phyloP scores from a whole-genome alignment of 2,113 vertebrate species.

The Chelonoidis abingdonii region DNA sequence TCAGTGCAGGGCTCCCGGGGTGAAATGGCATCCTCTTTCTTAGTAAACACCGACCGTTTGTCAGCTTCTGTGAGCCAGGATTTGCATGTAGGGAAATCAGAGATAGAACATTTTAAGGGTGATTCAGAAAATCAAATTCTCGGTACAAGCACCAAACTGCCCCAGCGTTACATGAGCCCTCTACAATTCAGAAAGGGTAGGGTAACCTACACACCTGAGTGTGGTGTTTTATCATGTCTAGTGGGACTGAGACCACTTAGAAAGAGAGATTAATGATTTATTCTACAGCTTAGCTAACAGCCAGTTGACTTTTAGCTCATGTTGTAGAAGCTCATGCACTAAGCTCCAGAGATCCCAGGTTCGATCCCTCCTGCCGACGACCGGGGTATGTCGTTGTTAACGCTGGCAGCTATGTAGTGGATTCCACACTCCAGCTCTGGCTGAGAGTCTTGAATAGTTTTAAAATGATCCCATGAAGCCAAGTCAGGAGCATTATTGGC shows the following conservation, averaged over 20 bases:
- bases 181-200: neutral
- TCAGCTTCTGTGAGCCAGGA: neutral
- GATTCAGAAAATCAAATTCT: neutral
- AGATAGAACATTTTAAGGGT: neutral
- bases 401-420: neutral
- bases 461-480: neutral
- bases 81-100: neutral
- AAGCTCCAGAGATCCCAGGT: too few relatives aligned
- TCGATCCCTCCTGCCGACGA: too few relatives aligned
- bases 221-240: too few relatives aligned
- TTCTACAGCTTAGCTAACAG: too few relatives aligned
- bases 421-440: neutral
- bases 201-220: too few relatives aligned
- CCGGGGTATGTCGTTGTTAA: too few relatives aligned
- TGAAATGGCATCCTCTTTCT: conserved; percentile 35
- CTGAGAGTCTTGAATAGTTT: fast-evolving
- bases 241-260: too few relatives aligned
- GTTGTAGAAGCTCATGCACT: too few relatives aligned
- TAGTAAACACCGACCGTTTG: neutral
- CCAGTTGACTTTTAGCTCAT: too few relatives aligned
- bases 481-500: neutral
- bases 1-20: neutral
- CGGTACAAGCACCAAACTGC: fast-evolving
- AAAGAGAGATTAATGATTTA: too few relatives aligned
- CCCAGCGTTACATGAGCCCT: neutral